phyloP scores from a whole-genome alignment of 2,888 invertebrate species.

The Drosophila mettleri region DNA sequence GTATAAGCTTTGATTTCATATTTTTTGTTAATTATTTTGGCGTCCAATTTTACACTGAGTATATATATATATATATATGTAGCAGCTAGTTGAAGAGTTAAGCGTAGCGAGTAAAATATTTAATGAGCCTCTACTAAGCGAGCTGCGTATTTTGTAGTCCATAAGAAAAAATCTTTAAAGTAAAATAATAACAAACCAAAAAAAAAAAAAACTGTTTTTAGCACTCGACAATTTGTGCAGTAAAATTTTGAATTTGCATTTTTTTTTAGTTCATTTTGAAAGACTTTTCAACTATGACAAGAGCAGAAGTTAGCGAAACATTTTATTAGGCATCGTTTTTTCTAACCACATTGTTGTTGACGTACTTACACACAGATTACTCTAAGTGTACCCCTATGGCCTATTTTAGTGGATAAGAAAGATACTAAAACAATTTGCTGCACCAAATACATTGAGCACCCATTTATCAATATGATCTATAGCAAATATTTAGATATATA shows the following conservation, averaged over 20 bases:
- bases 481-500: slow-evolving; percentile 36
- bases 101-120: slow-evolving; percentile 27
- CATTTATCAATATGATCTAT: slow-evolving; percentile 56
- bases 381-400: slow-evolving; percentile 73
- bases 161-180: slow-evolving; percentile 56
- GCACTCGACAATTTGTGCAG: slow-evolving; percentile 37
- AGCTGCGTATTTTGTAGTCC: slow-evolving; percentile 57
- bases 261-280: slow-evolving; percentile 54
- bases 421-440: slow-evolving; percentile 25
- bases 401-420: slow-evolving; percentile 64
- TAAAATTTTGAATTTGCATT: slow-evolving; percentile 71
- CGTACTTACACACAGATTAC: slow-evolving; percentile 54
- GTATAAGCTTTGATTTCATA: slow-evolving; percentile 64
- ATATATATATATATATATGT: slow-evolving; percentile 6
- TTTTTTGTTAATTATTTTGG: slow-evolving; percentile 72
- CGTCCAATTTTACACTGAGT: slow-evolving; percentile 74
- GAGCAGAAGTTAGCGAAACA: slow-evolving; percentile 40
- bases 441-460: slow-evolving; percentile 63
- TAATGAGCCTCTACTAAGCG: slow-evolving; percentile 14
- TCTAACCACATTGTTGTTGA: slow-evolving; percentile 72
- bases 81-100: slow-evolving; percentile 28
- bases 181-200: slow-evolving; percentile 1
- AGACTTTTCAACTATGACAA: slow-evolving; percentile 58
- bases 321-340: slow-evolving; percentile 68
- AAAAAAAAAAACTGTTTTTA: slow-evolving; percentile 43